Conservation (phyloP, 2,113 vertebrate genomes). For the Uropsilus gracilis region DNA sequence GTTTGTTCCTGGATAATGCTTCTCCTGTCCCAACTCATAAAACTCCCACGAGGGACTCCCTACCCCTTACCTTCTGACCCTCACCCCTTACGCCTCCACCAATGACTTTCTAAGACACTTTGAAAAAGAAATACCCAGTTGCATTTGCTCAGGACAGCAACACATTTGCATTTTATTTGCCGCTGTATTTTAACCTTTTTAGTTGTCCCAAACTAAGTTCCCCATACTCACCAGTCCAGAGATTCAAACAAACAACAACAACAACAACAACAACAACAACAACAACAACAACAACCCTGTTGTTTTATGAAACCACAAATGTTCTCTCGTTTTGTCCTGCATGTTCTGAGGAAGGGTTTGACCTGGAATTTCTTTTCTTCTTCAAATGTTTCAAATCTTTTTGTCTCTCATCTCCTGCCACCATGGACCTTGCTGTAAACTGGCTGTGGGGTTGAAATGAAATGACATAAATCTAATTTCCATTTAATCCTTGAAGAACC, state of each 20-base stretch:
- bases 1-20: no score
- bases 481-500: neutral
- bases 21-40: neutral
- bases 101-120: neutral
- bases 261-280: no score
- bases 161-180: neutral
- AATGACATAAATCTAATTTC: neutral
- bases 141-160: neutral
- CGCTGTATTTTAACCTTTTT: neutral
- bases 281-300: neutral
- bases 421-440: neutral
- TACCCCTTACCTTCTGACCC: neutral
- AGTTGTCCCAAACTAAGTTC: neutral
- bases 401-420: neutral
- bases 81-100: rapidly evolving
- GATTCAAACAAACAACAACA: neutral
- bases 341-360: neutral
- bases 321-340: neutral
- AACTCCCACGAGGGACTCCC: neutral
- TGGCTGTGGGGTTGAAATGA: neutral
- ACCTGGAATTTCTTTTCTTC: neutral
- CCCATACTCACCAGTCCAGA: neutral
- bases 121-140: neutral
- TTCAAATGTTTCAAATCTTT: neutral
- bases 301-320: neutral